These are phyloP conservation scores for Tyrophagus putrescentiae DNA, from an alignment of 1,140 invertebrate genomes.

Conservation along the genomic window DNA sequence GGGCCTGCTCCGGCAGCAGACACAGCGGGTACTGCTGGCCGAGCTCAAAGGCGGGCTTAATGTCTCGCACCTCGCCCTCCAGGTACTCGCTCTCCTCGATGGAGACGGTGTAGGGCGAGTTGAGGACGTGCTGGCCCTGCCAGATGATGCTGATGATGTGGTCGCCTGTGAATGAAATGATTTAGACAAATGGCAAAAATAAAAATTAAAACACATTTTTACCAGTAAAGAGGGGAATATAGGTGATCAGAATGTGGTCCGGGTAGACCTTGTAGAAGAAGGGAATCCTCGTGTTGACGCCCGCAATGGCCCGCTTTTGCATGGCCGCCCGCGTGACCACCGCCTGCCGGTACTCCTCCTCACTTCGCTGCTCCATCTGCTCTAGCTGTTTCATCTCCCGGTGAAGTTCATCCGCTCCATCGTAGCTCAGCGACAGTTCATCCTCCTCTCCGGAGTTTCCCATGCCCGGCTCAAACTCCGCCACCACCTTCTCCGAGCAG, in stretches of 20 bases:
- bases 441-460: background rate
- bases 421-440: too few species aligned
- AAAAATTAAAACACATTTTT: background rate
- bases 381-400: background rate
- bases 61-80: background rate
- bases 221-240: constrained; percentile 23
- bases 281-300: constrained; percentile 20
- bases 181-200: background rate
- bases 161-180: constrained; percentile 12
- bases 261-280: constrained; percentile 26
- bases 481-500: constrained; percentile 24
- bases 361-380: background rate
- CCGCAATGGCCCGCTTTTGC: background rate
- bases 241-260: constrained; percentile 24
- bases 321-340: background rate
- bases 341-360: background rate
- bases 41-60: background rate
- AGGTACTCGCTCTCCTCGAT: constrained; percentile 22
- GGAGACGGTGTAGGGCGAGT: constrained; percentile 25
- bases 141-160: constrained; percentile 25
- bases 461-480: background rate
- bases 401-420: too few species aligned
- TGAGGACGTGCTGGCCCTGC: constrained; percentile 26
- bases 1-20: background rate
- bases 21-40: constrained; percentile 16